Percentiles rank a stretch among this genome's conserved stretches.
Conservation (phyloP, 2,113 vertebrate genomes). For the Oceanodroma tethys region DNA sequence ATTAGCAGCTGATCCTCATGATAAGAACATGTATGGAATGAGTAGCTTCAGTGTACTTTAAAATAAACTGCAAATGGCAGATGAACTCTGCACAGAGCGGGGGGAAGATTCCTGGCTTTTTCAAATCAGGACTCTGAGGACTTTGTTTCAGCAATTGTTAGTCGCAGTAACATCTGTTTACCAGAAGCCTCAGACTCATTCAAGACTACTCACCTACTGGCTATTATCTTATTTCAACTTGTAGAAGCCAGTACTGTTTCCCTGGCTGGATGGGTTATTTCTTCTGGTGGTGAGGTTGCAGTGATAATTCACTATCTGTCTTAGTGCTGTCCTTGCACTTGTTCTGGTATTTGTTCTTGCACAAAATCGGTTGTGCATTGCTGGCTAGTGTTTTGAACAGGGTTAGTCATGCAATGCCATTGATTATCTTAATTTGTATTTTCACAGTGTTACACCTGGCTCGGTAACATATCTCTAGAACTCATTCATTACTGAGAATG, state of each 20-base stretch:
- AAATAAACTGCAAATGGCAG: not conserved
- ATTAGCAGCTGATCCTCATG: not conserved
- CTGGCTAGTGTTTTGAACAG: not conserved
- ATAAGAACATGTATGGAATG: not conserved
- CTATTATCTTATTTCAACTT: not conserved
- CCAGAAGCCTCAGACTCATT: not conserved
- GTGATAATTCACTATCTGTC: not conserved
- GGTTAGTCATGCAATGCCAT: not conserved
- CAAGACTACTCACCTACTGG: not conserved
- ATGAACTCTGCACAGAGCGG: not conserved
- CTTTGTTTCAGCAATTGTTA: not conserved
- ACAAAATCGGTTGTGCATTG: not conserved
- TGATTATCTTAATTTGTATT: not conserved
- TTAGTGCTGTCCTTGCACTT: not conserved
- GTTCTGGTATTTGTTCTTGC: not conserved
- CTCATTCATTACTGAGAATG: not conserved
- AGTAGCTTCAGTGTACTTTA: not conserved
- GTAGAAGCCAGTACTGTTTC: not conserved
- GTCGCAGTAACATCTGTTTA: not conserved
- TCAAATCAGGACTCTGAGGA: not conserved
- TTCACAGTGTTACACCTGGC: not conserved
- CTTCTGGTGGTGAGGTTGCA: not conserved
- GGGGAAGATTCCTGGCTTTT: not conserved
- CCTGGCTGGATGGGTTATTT: not conserved
- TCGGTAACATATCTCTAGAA: not conserved